phyloP scores from a whole-genome alignment of 2,113 vertebrate genomes.

The Phrynosoma blainvillii region DNA sequence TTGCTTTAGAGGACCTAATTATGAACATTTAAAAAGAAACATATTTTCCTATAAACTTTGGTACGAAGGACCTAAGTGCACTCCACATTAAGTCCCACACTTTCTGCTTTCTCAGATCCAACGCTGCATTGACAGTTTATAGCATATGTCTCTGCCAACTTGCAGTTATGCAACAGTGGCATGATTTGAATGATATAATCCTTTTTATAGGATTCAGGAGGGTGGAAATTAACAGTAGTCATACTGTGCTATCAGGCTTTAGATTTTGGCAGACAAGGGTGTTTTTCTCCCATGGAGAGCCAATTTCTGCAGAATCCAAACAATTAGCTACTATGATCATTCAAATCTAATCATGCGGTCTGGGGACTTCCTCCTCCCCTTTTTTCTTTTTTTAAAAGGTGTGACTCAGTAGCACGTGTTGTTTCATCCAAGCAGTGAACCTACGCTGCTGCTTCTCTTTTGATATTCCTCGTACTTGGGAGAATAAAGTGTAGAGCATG shows the following conservation, averaged over 20 bases:
- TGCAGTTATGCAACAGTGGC: constrained; percentile 9
- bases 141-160: not conserved
- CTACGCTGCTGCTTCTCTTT: not conserved
- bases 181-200: constrained; percentile 22
- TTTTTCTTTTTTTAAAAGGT: constrained; percentile 5
- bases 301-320: constrained; percentile 32
- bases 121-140: constrained; percentile 10
- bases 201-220: constrained; percentile 23
- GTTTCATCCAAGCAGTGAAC: not conserved
- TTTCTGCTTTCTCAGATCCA: constrained; percentile 18
- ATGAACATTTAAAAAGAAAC: not conserved
- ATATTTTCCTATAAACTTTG: not conserved
- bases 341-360: constrained; percentile 7
- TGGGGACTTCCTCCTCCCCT: not conserved
- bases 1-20: not conserved
- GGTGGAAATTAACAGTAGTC: constrained; percentile 44
- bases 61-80: not conserved
- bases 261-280: not conserved
- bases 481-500: not conserved
- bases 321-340: constrained; percentile 19
- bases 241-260: constrained; percentile 24
- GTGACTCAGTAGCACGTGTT: not conserved
- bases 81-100: fast-evolving
- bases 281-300: constrained; percentile 21
- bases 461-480: not conserved